Evolutionary conservation across 2,888 invertebrate genomes (phyloP).

Genomic region (Endomychus coccineus): DNA sequence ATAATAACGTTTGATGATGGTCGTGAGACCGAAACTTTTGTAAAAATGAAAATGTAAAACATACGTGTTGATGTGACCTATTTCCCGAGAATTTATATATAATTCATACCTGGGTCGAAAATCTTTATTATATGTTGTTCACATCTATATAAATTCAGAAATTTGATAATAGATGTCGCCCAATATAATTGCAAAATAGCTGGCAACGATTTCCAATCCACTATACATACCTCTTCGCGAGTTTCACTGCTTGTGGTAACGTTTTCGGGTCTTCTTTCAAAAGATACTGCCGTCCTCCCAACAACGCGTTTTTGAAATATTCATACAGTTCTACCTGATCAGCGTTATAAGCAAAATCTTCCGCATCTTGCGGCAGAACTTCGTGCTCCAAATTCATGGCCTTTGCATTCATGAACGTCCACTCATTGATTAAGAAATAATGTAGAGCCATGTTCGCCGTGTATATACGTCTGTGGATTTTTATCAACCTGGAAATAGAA

Average conservation of each 20-base stretch:
- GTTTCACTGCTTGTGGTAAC: slow-evolving; percentile 48
- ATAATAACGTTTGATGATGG: too few species aligned
- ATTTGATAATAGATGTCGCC: background rate
- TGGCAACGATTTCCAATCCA: background rate
- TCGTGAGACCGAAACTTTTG: too few species aligned
- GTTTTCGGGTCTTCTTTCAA: slow-evolving; percentile 53
- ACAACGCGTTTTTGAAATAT: slow-evolving; percentile 49
- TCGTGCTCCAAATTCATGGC: slow-evolving; percentile 48
- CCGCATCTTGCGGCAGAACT: slow-evolving; percentile 46
- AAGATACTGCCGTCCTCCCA: slow-evolving; percentile 58
- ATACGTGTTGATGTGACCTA: too few species aligned
- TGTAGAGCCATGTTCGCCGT: slow-evolving; percentile 62
- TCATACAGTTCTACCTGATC: slow-evolving; percentile 47
- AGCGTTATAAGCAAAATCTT: slow-evolving; percentile 53
- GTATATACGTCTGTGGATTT: slow-evolving; percentile 74
- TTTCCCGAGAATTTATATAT: too few species aligned
- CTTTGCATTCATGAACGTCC: slow-evolving; percentile 66
- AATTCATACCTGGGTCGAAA: too few species aligned
- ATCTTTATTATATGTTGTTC: too few species aligned
- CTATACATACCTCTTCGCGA: slow-evolving; percentile 46
- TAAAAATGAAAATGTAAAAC: too few species aligned
- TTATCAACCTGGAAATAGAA: slow-evolving; percentile 59
- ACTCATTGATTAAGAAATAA: slow-evolving; percentile 69
- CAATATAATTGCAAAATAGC: too few species aligned
- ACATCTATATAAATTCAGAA: background rate